Evolutionary conservation across 2,113 vertebrate species (phyloP), one percentile per base, ranked within the genome.

Genomic region (Verasper variegatus): DNA sequence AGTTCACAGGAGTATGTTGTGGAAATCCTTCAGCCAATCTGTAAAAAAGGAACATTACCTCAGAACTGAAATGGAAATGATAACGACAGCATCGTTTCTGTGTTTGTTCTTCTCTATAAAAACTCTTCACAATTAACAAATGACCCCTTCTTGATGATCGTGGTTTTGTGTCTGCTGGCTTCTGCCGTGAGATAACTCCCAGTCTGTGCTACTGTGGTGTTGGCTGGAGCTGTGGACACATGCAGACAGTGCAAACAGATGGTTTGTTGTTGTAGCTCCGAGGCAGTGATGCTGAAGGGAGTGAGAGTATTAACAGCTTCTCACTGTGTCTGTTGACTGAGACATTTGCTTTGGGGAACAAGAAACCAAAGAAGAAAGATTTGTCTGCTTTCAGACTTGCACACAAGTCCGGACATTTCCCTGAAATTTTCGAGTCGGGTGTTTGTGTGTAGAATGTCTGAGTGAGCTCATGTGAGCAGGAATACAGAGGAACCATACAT

Each of bases 201-300:
- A 11, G 54, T 59, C 2, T 10, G 49, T 63, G 77, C 61, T 57
- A 10, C 8, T 37, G 55, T 0, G 37, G 23, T 1, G 75, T 6
- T 23, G 63, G 56, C 8, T 55, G 68, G 61, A 74, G 75, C 51
- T 51, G 17, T 20, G 61, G 68, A 69, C 59, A 54, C 15, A 1
- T n/a, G 57, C 74, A 63, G 76, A 64, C 69, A 17, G 78, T 54
- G 67, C 64, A 71, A 21, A 81, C 74, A 88, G 83, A 81, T 76
- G 80, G 86, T 76, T 27, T 45, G 52, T 56, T 74, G 59, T 59
- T 45, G 68, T 42, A 57, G 74, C 49, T 3, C 55, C 0, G 73
- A 66, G 54, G 60, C 66, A 23, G 54, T 47, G 72, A 71, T 81
- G 72, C 66, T 59, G 66, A 76, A 67, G 55, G 76, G 56, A 81